Evolutionary conservation across 2,797 vertebrate genomes (phyloP), one percentile per base, ranked within the genome.

Genomic region (Chaetodon trifasciatus): DNA sequence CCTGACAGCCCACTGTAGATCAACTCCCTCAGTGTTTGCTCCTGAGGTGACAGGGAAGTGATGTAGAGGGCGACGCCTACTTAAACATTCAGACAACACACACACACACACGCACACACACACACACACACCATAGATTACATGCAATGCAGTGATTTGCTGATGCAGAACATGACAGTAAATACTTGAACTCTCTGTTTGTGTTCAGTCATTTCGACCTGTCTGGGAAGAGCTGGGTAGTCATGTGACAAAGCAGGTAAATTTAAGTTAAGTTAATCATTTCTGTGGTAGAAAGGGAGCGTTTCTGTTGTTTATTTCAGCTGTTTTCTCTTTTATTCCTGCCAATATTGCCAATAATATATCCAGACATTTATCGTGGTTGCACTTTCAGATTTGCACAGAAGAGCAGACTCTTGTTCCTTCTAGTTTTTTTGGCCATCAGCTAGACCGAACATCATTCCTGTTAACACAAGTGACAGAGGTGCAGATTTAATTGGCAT

Each of bases 401-500:
- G 28, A 3, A 32, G 28, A 32, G 28, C 28, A 32, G 28, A 32
- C 28, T 32, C 28, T 4, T 32, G 28, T 3, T 32, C 28, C 28
- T 28, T 28, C 28, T 4, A 32, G 28, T 4, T 47, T 28, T 42
- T 28, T 50, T 42, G 7, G n/a, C 15, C 6, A 2, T 32, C 3
- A 17, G 32, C 0, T 16, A 1, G 23, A 15, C 23, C 2, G 0
- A 56, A 13, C 28, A 4, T 57, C 50, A 24, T 19, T 21, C n/a
- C 74, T 23, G 37, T 4, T 24, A 21, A 56, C 15, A 28, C 23
- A 10, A 47, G 47, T 24, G 19, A 56, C 24, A 39, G 10, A 53
- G 32, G 17, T 58, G 61, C 66, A n/a, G 15, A 71, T 81, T 75
- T 71, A 75, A 85, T 67, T 57, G 66, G 42, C 50, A 3, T 42